Percentiles rank a stretch among this genome's conserved stretches.
These are phyloP conservation scores for Eira barbara DNA, from an alignment of 2,113 vertebrate species.

Conservation along the genomic window DNA sequence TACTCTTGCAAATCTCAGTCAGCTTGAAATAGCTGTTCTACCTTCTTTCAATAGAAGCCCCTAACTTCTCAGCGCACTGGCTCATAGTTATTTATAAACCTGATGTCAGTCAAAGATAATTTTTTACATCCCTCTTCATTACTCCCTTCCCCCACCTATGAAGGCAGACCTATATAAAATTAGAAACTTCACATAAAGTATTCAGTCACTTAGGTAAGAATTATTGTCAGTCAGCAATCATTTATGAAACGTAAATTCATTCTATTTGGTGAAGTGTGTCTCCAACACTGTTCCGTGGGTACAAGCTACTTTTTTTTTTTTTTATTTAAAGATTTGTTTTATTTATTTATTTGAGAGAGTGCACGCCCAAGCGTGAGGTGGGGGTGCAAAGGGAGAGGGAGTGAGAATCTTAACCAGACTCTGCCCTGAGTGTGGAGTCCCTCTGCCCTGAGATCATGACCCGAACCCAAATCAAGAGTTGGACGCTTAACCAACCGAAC, in stretches of 20 bases:
- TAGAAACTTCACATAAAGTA: conserved; percentile 58
- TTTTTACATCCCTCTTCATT: conserved; percentile 41
- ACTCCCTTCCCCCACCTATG: neutral
- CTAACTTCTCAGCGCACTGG: neutral
- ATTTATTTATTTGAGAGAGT: neutral
- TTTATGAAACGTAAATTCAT: conserved; percentile 16
- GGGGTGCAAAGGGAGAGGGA: neutral
- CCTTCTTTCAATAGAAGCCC: conserved; percentile 60
- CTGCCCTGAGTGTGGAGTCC: neutral
- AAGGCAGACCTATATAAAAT: conserved; percentile 51
- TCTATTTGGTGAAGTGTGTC: neutral
- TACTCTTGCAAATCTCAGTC: conserved; percentile 60
- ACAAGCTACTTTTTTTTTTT: neutral
- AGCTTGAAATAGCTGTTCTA: conserved; percentile 53
- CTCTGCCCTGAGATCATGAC: neutral
- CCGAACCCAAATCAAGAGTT: neutral
- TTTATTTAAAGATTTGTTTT: neutral
- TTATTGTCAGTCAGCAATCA: conserved; percentile 46
- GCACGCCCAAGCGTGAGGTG: neutral
- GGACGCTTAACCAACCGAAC: neutral
- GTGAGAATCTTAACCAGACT: neutral
- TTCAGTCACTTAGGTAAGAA: conserved; percentile 45
- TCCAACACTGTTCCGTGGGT: neutral
- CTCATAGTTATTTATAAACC: conserved; percentile 73
- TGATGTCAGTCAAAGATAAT: conserved; percentile 62